A percentile compares a stretch with the other conserved stretches of the same genome.
These are phyloP conservation scores for Anoura caudifer DNA, from an alignment of 2,113 vertebrate species.

Conservation along the genomic window DNA sequence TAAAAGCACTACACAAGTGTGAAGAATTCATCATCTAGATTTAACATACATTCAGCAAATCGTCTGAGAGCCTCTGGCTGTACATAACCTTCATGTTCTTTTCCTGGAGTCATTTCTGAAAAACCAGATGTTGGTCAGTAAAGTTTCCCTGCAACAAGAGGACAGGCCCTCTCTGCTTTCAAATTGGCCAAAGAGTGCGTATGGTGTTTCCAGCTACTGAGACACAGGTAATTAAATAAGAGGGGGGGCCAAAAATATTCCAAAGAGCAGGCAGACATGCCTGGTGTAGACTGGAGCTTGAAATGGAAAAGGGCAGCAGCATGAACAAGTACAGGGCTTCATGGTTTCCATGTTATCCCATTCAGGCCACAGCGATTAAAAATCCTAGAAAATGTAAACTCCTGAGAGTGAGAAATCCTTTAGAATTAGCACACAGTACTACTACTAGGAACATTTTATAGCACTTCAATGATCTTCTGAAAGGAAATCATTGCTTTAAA, in stretches of 20 bases:
- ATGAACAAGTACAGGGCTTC: not conserved
- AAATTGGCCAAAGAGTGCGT: not conserved
- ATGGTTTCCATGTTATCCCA: not conserved
- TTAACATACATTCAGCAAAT: not conserved
- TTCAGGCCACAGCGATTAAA: not conserved
- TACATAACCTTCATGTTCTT: not conserved
- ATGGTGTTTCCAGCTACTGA: not conserved
- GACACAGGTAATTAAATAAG: not conserved
- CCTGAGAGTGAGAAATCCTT: not conserved
- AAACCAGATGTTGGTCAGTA: not conserved
- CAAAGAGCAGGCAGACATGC: not conserved
- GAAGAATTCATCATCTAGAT: not conserved
- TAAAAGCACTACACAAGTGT: not conserved
- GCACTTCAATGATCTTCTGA: not conserved
- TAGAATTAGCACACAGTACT: not conserved
- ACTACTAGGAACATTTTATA: not conserved
- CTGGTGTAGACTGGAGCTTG: not conserved
- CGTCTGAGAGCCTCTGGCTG: not conserved
- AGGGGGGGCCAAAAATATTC: not conserved
- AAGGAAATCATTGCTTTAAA: not conserved
- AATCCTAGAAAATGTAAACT: conserved; percentile 3
- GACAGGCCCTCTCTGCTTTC: not conserved
- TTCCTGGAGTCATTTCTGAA: not conserved
- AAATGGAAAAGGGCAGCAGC: not conserved
- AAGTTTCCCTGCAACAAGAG: not conserved